Evolutionary conservation across 1,140 invertebrate species (phyloP).

Genomic region (Nebria ingens): DNA sequence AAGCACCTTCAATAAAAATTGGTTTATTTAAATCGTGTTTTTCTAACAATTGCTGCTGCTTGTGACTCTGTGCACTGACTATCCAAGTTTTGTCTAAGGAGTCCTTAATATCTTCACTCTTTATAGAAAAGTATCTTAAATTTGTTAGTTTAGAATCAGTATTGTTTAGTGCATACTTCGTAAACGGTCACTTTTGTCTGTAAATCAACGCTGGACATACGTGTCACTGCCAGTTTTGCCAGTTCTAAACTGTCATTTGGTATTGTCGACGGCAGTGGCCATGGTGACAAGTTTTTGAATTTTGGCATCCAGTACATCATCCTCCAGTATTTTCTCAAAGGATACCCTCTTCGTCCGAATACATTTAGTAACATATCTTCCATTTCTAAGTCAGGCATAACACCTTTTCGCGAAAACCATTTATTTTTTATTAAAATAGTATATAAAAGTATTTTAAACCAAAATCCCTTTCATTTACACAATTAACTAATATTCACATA

Average conservation of each 20-base stretch:
- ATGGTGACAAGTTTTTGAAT: slow-evolving; percentile 85
- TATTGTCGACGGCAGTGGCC: slow-evolving; percentile 64
- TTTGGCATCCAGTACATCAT: slow-evolving; percentile 99
- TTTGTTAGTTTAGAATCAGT: slow-evolving; percentile 3
- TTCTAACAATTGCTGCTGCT: slow-evolving; percentile 64
- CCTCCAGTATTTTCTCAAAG: slow-evolving; percentile 72
- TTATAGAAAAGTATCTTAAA: slow-evolving; percentile 11
- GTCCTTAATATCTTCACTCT: slow-evolving; percentile 58
- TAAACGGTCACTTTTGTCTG: slow-evolving; percentile 58
- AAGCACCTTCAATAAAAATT: slow-evolving; percentile 82
- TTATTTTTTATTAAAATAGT: slow-evolving; percentile 12
- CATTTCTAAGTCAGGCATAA: slow-evolving; percentile 85
- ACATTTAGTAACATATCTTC: slow-evolving; percentile 68
- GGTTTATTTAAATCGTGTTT: slow-evolving; percentile 57
- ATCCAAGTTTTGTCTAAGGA: slow-evolving; percentile 89
- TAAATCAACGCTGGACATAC: slow-evolving; percentile 80
- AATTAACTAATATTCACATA: neutral
- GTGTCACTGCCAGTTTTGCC: slow-evolving; percentile 73
- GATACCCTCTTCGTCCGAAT: slow-evolving; percentile 72
- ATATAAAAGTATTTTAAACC: slow-evolving; percentile 24
- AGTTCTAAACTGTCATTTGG: slow-evolving; percentile 67
- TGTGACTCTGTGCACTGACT: slow-evolving; percentile 73
- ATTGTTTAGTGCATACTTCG: slow-evolving; percentile 43
- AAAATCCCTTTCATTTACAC: slow-evolving; percentile 25
- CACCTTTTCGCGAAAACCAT: slow-evolving; percentile 43